phyloP scores from a whole-genome alignment of 2,797 vertebrate genomes.

The Hybognathus amarus region DNA sequence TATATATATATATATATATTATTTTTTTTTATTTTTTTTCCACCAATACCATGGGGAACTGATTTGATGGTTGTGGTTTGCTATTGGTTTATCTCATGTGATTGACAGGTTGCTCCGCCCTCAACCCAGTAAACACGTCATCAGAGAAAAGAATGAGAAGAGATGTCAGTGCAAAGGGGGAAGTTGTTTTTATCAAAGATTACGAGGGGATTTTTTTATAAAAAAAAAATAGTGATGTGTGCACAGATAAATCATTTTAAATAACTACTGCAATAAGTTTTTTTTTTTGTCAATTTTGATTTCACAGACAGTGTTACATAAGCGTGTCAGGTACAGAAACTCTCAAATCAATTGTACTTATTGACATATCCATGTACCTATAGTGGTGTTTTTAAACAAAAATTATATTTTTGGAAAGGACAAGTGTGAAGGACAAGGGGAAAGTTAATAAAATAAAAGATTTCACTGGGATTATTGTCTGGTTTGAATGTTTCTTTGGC shows the following conservation, averaged over 20 bases:
- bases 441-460: too few species aligned
- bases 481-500: too few species aligned
- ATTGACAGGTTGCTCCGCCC: not conserved
- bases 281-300: not conserved
- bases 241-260: too few species aligned
- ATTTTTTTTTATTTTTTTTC: too few species aligned
- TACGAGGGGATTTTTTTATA: not conserved
- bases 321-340: not conserved
- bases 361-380: not conserved
- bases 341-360: not conserved
- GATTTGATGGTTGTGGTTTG: not conserved
- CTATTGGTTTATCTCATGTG: not conserved
- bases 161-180: not conserved
- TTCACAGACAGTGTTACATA: constrained; percentile 11
- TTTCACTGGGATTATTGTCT: too few species aligned
- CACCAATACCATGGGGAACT: not conserved
- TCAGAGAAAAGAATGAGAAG: not conserved
- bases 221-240: too few species aligned
- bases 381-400: not conserved
- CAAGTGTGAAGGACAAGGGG: not conserved
- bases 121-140: not conserved
- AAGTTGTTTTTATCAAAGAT: not conserved
- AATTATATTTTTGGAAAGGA: not conserved
- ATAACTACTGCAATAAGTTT: too few species aligned
- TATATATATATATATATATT: too few species aligned